Evolutionary conservation across 2,113 vertebrate species (phyloP).

Genomic region (Crotophaga sulcirostris): DNA sequence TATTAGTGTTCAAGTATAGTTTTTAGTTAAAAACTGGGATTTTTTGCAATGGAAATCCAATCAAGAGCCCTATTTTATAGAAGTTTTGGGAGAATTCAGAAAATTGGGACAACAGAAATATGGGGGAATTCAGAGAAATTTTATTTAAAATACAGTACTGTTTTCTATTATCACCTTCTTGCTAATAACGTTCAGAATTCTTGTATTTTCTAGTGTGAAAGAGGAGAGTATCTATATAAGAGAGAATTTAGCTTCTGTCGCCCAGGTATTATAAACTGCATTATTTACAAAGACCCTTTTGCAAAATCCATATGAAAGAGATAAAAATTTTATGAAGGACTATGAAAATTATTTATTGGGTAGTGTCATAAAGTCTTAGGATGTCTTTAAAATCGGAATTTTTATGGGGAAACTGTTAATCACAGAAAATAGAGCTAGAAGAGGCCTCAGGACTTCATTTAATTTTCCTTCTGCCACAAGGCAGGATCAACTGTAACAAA

Average conservation of each 20-base stretch:
- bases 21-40: background rate
- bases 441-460: background rate
- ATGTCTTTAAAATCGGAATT: background rate
- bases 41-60: background rate
- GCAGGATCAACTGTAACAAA: background rate
- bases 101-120: too few relatives aligned
- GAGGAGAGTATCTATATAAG: background rate
- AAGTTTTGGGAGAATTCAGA: background rate
- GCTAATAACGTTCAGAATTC: background rate
- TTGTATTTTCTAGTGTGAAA: background rate
- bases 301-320: background rate
- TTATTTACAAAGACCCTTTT: background rate
- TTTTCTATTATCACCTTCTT: background rate
- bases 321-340: too few relatives aligned
- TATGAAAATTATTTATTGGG: background rate
- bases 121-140: background rate
- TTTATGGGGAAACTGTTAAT: background rate
- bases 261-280: background rate
- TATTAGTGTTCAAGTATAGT: background rate
- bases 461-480: background rate
- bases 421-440: background rate
- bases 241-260: background rate
- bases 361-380: fast-evolving
- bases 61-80: background rate
- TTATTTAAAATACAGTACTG: fast-evolving